phyloP scores from a whole-genome alignment of 2,113 vertebrate genomes.

The Pica pica region DNA sequence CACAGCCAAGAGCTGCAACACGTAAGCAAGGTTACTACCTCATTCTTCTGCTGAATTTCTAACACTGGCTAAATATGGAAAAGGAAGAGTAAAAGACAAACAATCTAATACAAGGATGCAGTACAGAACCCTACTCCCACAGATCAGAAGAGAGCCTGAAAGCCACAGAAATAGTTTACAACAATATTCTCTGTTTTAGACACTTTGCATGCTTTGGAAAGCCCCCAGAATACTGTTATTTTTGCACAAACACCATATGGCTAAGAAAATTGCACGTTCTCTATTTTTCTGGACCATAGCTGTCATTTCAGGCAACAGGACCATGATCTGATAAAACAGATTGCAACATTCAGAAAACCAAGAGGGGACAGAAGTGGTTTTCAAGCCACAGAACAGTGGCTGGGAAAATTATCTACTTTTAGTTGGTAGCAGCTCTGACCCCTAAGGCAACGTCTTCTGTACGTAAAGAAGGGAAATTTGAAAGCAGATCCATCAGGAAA shows the following conservation, averaged over 20 bases:
- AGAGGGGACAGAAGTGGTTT: not conserved
- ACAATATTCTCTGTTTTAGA: not conserved
- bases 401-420: not conserved
- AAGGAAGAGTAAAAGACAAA: not conserved
- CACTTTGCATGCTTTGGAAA: not conserved
- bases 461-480: not conserved
- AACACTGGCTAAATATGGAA: not conserved
- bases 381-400: not conserved
- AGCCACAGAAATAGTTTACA: not conserved
- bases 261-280: not conserved
- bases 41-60: not conserved
- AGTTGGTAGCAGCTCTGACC: not conserved
- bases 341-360: not conserved
- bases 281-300: not conserved
- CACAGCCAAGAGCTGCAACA: not conserved
- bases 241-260: conserved; percentile 34
- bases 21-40: not conserved
- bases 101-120: not conserved
- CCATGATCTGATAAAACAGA: not conserved
- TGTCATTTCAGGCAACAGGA: not conserved
- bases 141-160: not conserved
- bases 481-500: not conserved
- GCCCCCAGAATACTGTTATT: not conserved
- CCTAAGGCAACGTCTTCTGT: not conserved
- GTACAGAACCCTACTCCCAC: not conserved